Evolutionary conservation across 2,888 invertebrate species (phyloP), one percentile per base, ranked within the genome.

Genomic region (Ganaspis brasiliensis): DNA sequence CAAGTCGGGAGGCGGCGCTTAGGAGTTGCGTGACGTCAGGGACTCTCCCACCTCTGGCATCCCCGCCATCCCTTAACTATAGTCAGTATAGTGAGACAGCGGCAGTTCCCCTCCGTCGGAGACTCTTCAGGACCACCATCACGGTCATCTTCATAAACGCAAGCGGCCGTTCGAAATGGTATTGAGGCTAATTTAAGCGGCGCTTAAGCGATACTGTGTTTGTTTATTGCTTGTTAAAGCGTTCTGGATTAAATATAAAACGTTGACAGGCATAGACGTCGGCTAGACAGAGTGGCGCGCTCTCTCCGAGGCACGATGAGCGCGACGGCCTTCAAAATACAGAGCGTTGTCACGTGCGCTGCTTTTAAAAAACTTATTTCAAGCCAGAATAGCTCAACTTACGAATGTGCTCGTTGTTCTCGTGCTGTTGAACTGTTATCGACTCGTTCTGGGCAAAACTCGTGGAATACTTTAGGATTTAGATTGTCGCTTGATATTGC

Each of bases 1-100:
- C 91, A 89, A 89, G 90, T 89, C 87, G 89, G 92, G 92, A 92
- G 93, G 93, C 93, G 93, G 93, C 90, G 91, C 93, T 91, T 90
- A 78, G 79, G 73, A 77, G 81, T 82, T 87, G 85, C 85, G 86
- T 92, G 92, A 92, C 92, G 92, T 92, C 92, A 91, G 82, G 16
- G n/a, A 72, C 35, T 79, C 78, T 74, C 81, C 78, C 80, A 72
- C 78, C 75, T 57, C 72, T 63, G 70, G 26, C 76, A 37, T 26
- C 59, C 82, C 81, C 80, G 52, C 84, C 85, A 76, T 81, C 74
- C 73, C 71, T 71, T 76, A 35, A 14, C 57, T n/a, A 31, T 49
- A 21, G 35, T 19, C 24, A 10, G 26, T 21, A 3, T 21, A 45
- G 21, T 2, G 24, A 37, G 19, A n/a, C 12, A 21, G 63, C 45